phyloP scores from a whole-genome alignment of 2,113 vertebrate species.

The Atrichornis clamosus region DNA sequence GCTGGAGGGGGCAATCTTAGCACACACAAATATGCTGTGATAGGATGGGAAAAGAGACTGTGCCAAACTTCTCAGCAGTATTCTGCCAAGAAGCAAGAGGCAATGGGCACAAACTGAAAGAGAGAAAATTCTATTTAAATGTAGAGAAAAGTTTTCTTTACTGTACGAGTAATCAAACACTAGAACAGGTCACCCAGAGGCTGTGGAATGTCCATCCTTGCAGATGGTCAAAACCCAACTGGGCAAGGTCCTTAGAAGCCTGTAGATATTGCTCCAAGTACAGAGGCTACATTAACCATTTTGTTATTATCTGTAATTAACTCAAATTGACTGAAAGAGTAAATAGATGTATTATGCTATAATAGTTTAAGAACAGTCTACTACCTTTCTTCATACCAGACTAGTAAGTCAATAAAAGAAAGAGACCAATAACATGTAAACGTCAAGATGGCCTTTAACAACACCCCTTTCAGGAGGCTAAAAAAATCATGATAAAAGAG shows the following conservation, averaged over 20 bases:
- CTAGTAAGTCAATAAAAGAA: background rate
- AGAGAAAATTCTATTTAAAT: background rate
- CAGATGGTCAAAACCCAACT: background rate
- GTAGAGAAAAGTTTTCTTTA: background rate
- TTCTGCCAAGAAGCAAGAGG: background rate
- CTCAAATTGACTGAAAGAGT: background rate
- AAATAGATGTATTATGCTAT: background rate
- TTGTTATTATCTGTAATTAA: background rate
- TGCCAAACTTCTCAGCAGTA: background rate
- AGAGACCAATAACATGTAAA: background rate
- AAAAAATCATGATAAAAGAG: background rate
- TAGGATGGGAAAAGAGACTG: background rate
- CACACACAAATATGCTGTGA: background rate
- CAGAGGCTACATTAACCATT: background rate
- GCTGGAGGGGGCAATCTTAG: too few relatives aligned
- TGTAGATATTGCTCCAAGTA: background rate
- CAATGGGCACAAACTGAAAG: background rate
- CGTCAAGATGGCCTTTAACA: background rate
- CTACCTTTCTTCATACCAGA: background rate
- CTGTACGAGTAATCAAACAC: background rate
- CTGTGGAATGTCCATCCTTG: background rate
- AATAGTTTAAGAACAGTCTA: background rate
- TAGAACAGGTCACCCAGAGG: background rate
- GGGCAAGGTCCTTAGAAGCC: background rate
- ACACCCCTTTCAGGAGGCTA: background rate